phyloP scores from a whole-genome alignment of 2,113 vertebrate species.

The Aspidoscelis tigris region DNA sequence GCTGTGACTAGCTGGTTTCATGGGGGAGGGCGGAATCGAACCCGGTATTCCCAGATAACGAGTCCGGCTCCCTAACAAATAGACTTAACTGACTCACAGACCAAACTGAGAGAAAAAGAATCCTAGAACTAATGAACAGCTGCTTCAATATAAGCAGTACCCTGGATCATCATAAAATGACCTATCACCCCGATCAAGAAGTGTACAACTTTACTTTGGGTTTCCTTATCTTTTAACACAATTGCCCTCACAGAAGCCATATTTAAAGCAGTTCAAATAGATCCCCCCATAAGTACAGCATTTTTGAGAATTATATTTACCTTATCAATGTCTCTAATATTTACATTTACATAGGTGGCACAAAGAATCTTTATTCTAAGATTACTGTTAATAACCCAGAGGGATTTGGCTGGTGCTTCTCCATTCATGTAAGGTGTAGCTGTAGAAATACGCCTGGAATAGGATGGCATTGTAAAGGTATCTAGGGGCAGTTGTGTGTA shows the following conservation, averaged over 20 bases:
- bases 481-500: slow-evolving; percentile 93
- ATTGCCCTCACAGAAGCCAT: not conserved
- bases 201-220: not conserved
- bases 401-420: slow-evolving; percentile 91
- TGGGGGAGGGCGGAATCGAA: too few species aligned
- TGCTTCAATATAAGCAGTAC: not conserved
- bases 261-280: not conserved
- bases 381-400: slow-evolving; percentile 89
- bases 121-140: not conserved
- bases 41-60: too few species aligned
- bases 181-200: not conserved
- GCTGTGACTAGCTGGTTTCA: too few species aligned
- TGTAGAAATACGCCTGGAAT: slow-evolving; percentile 95
- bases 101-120: not conserved
- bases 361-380: slow-evolving; percentile 94
- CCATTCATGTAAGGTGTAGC: slow-evolving; percentile 98
- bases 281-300: not conserved
- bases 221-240: not conserved
- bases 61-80: too few species aligned
- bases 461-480: slow-evolving; percentile 95
- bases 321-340: slow-evolving; percentile 98
- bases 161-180: not conserved
- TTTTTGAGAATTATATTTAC: slow-evolving; percentile 67
- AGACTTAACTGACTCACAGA: too few species aligned
- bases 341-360: slow-evolving; percentile 98